Base-by-base conservation (phyloP, 1,140 invertebrate species). In the Drosophila grimshawi region DNA sequence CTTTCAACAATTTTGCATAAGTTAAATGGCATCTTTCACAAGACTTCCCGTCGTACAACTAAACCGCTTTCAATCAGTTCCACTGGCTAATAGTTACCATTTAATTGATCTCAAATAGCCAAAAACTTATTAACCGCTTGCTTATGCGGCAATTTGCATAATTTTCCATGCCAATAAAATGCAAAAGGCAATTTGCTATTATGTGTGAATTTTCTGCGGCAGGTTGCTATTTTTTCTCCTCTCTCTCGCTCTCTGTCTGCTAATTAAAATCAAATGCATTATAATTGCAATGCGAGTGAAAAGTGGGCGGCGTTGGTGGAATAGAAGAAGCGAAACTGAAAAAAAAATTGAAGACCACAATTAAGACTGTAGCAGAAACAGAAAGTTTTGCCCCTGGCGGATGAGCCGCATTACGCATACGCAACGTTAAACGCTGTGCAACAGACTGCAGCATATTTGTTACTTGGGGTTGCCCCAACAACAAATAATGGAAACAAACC, bases 171-270 rank as follows among this genome's bases (percentile, higher is more conserved):
- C 57, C 81, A 80, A 85, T 83, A 55, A 74, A 80, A 65, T 61
- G 76, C 80, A 83, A 75, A 80, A 66, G 83, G 76, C 76, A 73
- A 82, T 82, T 82, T 51, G 52, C 60, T 63, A 83, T 79, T 69
- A 81, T 77, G 79, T 81, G 74, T 63, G 74, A 81, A 80, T 68
- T 73, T 73, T 73, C 29, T 55, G 33, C 46, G 33, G 7, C 11
- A 5, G 41, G 7, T 41, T 30, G 11, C 33, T 39, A 8, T 59
- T 11, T 7, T 39, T 56, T 56, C 53, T 49, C 27, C 19, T 19
- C 19, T 19, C 19, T 19, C 19, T 19, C 19, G 19, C 0, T 57
- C n/a, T 43, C 10, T 76, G 46, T 3, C 29, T 57, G 59, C 51
- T 56, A 78, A 82, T 82, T 80, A 83, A 80, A 80, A 76, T 30